These are phyloP conservation scores for Stomatorhinus ivindoensis DNA, from an alignment of 2,113 vertebrate species.

Conservation along the genomic window DNA sequence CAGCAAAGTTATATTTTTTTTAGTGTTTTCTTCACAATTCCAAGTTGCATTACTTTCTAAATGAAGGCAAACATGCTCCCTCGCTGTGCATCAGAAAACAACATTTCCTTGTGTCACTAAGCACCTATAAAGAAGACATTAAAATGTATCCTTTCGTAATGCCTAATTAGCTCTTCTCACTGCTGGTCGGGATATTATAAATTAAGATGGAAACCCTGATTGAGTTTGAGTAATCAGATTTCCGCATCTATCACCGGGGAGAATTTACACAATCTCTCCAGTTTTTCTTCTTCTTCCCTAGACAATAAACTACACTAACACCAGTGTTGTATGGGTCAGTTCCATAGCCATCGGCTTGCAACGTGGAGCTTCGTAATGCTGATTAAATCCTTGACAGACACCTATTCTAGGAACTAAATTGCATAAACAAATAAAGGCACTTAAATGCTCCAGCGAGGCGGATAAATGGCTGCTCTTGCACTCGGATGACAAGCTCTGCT, in stretches of 20 bases:
- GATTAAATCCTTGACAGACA: not conserved
- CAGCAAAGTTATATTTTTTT: not conserved
- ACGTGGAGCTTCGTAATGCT: not conserved
- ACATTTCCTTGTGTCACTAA: not conserved
- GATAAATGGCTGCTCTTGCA: not conserved
- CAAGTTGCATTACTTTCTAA: not conserved
- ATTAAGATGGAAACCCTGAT: not conserved
- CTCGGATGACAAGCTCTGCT: not conserved
- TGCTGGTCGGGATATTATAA: not conserved
- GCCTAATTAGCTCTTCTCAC: not conserved
- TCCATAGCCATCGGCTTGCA: not conserved
- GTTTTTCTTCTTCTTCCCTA: not conserved
- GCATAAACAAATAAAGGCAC: not conserved
- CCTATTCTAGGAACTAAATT: not conserved
- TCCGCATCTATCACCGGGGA: not conserved
- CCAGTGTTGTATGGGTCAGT: not conserved
- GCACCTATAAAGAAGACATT: not conserved
- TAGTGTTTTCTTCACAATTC: not conserved
- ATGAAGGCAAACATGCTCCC: not conserved
- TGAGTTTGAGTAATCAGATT: not conserved
- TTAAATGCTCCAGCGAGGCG: not conserved
- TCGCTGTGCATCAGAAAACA: not conserved
- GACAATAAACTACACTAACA: not conserved
- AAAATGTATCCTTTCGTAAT: not conserved
- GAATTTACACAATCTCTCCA: not conserved